Conservation (phyloP, 2,888 invertebrate genomes). For the Seladonia tumulorum region DNA sequence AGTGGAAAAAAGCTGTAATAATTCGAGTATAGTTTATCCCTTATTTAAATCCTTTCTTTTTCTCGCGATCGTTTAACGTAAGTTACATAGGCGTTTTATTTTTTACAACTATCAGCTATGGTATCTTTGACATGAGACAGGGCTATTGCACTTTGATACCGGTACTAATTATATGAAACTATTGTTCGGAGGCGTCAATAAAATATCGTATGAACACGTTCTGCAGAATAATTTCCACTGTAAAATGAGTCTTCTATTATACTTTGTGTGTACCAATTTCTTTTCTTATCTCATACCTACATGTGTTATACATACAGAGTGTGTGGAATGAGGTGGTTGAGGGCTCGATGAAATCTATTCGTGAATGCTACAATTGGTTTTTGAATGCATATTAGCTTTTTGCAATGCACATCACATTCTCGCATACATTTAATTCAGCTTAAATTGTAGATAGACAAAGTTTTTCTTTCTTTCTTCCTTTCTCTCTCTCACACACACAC, state of each 20-base stretch:
- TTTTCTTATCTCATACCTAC: conserved; percentile 29
- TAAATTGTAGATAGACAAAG: conserved; percentile 57
- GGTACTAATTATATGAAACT: conserved; percentile 52
- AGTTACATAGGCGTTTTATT: conserved; percentile 56
- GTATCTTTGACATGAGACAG: conserved; percentile 61
- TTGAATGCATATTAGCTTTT: conserved; percentile 38
- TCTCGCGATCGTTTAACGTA: conserved; percentile 46
- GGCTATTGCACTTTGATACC: conserved; percentile 65
- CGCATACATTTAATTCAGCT: conserved; percentile 51
- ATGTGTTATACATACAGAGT: background rate
- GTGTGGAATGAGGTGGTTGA: background rate
- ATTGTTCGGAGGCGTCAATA: conserved; percentile 50
- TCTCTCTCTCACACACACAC: background rate
- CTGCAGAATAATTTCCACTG: conserved; percentile 37
- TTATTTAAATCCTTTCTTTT: conserved; percentile 47
- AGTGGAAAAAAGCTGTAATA: conserved; percentile 50
- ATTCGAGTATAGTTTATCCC: conserved; percentile 49
- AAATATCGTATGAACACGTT: conserved; percentile 54
- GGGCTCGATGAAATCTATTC: conserved; percentile 20
- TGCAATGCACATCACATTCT: conserved; percentile 41
- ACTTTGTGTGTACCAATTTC: conserved; percentile 28
- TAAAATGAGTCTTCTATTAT: conserved; percentile 40
- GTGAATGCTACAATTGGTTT: conserved; percentile 43
- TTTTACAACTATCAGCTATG: conserved; percentile 58
- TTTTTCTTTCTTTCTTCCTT: conserved; percentile 22